Conservation (phyloP, 2,797 vertebrate species). For the Hemitrygon akajei region DNA sequence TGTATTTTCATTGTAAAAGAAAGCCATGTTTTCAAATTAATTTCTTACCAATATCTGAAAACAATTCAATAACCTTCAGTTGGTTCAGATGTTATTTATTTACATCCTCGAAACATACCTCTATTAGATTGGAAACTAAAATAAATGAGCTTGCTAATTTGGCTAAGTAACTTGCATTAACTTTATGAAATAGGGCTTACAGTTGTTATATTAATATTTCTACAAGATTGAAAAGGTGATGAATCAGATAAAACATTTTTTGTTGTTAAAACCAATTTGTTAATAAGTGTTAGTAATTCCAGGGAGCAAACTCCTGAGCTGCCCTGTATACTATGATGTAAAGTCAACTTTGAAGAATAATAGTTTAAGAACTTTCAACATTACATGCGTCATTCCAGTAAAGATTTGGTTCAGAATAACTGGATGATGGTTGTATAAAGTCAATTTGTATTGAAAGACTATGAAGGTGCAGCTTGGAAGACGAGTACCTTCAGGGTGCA, state of each 20-base stretch:
- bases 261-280: neutral
- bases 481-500: too few relatives aligned
- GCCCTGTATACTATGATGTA: neutral
- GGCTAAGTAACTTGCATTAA: too few relatives aligned
- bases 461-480: too few relatives aligned
- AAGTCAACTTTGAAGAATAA: neutral
- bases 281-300: neutral
- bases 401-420: neutral
- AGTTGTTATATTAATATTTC: neutral
- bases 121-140: neutral
- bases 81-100: neutral
- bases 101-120: neutral
- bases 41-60: neutral
- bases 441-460: neutral
- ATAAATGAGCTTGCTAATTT: neutral
- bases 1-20: neutral
- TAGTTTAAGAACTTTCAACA: neutral
- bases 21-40: neutral
- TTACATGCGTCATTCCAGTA: neutral
- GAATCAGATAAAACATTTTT: neutral
- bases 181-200: neutral
- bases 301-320: too few relatives aligned
- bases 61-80: neutral
- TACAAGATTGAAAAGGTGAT: neutral
- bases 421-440: neutral